Evolutionary conservation across 2,888 invertebrate genomes (phyloP).

Genomic region (Elysia crispata): DNA sequence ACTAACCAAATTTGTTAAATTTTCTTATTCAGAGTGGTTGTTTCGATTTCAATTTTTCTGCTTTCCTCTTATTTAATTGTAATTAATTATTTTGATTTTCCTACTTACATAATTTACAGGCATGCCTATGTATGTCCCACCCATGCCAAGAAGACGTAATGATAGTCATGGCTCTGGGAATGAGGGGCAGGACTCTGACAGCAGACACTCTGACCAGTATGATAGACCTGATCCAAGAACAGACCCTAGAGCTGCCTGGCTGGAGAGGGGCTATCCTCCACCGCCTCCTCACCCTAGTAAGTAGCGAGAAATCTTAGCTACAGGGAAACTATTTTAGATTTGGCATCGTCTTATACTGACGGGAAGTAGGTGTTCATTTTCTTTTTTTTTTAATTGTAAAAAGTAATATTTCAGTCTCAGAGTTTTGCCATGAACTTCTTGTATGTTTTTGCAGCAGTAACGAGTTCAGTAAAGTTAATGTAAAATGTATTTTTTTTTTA

Average conservation of each 20-base stretch:
- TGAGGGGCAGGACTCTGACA: constrained; percentile 60
- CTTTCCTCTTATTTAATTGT: no score
- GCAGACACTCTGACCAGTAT: constrained; percentile 64
- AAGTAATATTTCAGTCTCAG: no score
- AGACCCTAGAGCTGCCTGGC: constrained; percentile 60
- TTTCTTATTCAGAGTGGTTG: neutral
- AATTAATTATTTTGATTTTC: no score
- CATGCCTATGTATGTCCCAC: constrained; percentile 73
- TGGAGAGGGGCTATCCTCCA: constrained; percentile 63
- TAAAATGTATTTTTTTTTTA: no score
- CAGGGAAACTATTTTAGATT: no score
- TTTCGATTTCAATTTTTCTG: neutral
- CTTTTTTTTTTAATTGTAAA: no score
- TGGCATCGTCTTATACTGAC: no score
- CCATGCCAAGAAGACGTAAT: constrained; percentile 64
- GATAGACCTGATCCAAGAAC: constrained; percentile 56
- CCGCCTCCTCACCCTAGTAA: constrained; percentile 61
- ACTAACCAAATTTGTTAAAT: no score
- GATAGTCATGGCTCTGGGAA: constrained; percentile 73
- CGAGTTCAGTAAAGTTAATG: no score
- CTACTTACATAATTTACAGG: constrained; percentile 53
- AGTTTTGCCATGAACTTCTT: no score
- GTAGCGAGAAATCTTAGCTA: neutral
- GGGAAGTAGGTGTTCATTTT: no score
- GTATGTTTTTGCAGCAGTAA: no score